Percentiles rank a stretch among this genome's conserved stretches.
These are phyloP conservation scores for Melieria picta DNA, from an alignment of 2,888 invertebrate genomes.

Conservation along the genomic window DNA sequence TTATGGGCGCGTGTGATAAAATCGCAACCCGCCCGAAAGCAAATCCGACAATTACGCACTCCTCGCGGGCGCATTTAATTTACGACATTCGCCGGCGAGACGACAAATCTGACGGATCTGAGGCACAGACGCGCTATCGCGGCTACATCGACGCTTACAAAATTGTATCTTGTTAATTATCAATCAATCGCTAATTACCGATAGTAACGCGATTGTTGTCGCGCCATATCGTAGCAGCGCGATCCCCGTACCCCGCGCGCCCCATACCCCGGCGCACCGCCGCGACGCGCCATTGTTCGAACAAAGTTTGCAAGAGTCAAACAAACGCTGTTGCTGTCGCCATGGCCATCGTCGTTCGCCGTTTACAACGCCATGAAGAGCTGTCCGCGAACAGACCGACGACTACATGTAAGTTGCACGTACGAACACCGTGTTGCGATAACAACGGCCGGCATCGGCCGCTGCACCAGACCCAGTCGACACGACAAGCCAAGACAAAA, in stretches of 20 bases:
- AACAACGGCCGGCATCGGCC: background rate
- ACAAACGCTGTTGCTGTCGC: background rate
- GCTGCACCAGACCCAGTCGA: background rate
- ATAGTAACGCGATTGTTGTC: constrained; percentile 60
- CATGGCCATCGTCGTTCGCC: no score
- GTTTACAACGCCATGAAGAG: no score
- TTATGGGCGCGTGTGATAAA: constrained; percentile 51
- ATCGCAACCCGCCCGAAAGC: constrained; percentile 35
- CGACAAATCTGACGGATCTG: no score
- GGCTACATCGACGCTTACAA: constrained; percentile 48
- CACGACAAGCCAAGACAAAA: background rate
- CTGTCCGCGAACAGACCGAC: no score
- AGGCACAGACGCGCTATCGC: background rate
- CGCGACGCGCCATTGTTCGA: constrained; percentile 5
- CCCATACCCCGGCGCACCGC: background rate
- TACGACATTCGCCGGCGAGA: no score
- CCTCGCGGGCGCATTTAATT: no score
- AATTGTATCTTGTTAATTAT: constrained; percentile 61
- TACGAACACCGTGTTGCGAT: background rate
- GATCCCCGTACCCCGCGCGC: constrained; percentile 4
- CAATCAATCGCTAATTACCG: constrained; percentile 62
- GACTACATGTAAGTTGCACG: no score
- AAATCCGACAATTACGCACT: constrained; percentile 35
- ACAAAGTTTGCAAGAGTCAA: constrained; percentile 8
- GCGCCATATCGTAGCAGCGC: constrained; percentile 36